A percentile compares a stretch with the other conserved stretches of the same genome.
These are phyloP conservation scores for Chrysopilus asiliformis DNA, from an alignment of 2,888 invertebrate species.

Conservation along the genomic window DNA sequence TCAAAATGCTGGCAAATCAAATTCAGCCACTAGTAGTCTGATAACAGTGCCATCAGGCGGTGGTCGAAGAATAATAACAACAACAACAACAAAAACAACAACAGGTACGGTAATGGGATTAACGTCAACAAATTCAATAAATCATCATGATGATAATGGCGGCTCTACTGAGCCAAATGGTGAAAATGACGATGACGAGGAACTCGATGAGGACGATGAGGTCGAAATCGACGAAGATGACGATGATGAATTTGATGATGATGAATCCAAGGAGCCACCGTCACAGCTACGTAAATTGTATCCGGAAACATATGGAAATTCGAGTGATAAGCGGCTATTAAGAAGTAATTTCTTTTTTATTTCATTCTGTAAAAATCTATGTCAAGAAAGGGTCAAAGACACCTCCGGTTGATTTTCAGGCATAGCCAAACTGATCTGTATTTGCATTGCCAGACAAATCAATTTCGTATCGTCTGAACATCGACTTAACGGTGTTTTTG, in stretches of 20 bases:
- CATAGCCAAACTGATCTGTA: too few species aligned
- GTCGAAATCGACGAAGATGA: constrained; percentile 13
- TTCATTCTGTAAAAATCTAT: too few species aligned
- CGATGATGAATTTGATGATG: constrained; percentile 29
- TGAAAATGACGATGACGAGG: constrained; percentile 21
- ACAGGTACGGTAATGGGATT: constrained; percentile 20
- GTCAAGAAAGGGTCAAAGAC: too few species aligned
- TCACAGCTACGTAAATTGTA: constrained; percentile 45
- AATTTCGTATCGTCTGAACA: too few species aligned
- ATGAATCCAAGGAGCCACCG: constrained; percentile 24
- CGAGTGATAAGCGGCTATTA: constrained; percentile 38
- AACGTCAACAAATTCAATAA: constrained; percentile 28
- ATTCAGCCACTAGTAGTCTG: constrained; percentile 1
- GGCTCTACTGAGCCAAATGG: constrained; percentile 13
- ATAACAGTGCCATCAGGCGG: constrained; percentile 21
- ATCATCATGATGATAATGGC: constrained; percentile 13
- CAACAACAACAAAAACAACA: constrained; percentile 25
- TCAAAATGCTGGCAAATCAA: too few species aligned
- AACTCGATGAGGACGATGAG: constrained; percentile 7
- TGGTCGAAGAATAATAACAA: constrained; percentile 33
- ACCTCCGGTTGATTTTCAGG: too few species aligned
- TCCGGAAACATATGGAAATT: constrained; percentile 29
- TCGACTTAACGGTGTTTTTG: too few species aligned
- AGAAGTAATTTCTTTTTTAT: constrained; percentile 31
- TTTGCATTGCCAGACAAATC: too few species aligned